phyloP scores from a whole-genome alignment of 2,797 vertebrate species.

The Acanthurus leucopareius region DNA sequence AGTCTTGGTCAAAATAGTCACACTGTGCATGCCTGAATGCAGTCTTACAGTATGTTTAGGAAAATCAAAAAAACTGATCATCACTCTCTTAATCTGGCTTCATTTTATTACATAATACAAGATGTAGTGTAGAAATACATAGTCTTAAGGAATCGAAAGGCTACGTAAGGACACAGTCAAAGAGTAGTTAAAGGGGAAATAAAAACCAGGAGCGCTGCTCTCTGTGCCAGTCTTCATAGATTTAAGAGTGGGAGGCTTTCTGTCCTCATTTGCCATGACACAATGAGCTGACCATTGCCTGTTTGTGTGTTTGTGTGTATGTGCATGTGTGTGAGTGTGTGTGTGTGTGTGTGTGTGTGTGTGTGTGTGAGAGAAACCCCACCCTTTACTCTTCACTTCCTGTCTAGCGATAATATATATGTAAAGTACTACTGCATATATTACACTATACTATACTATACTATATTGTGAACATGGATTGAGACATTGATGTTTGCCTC shows the following conservation, averaged over 20 bases:
- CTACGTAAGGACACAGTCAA: conserved; percentile 33
- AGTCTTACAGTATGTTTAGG: background rate
- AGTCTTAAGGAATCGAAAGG: conserved; percentile 46
- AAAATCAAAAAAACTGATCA: background rate
- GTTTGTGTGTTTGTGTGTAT: conserved; percentile 23
- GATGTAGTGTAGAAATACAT: background rate
- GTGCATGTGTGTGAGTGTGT: conserved; percentile 18
- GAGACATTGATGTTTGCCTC: background rate
- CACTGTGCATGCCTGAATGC: conserved; percentile 10
- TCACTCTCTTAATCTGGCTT: background rate
- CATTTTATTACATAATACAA: background rate
- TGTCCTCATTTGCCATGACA: conserved; percentile 74
- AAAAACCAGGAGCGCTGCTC: conserved; percentile 22
- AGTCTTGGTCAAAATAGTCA: conserved; percentile 31
- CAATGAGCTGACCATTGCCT: conserved; percentile 61
- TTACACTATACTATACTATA: background rate
- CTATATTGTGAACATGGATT: background rate
- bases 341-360: conserved; percentile 28
- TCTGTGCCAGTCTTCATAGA: conserved; percentile 52
- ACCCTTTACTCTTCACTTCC: conserved; percentile 82
- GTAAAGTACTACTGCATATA: conserved; percentile 17
- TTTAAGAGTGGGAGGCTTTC: conserved; percentile 48
- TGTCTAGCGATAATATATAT: conserved; percentile 59
- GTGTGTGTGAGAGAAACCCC: conserved; percentile 74
- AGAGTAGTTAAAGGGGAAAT: conserved; percentile 33